phyloP scores from a whole-genome alignment of 2,888 invertebrate species.

The Monochamus alternatus region DNA sequence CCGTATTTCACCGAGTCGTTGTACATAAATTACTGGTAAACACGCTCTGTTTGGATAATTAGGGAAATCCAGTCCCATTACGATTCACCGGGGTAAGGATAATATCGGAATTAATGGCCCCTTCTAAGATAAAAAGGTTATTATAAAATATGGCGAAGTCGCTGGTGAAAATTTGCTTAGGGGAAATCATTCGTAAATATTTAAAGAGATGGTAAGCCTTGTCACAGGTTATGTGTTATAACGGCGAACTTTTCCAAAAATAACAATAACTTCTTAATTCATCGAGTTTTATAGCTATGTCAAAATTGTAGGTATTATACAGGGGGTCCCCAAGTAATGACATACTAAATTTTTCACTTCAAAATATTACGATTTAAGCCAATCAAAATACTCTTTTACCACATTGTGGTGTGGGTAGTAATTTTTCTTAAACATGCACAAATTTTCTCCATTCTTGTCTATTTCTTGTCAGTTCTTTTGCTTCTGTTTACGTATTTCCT shows the following conservation, averaged over 20 bases:
- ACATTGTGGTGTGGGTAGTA: no score
- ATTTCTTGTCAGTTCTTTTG: no score
- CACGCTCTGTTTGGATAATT: constrained; percentile 63
- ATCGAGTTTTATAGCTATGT: neutral
- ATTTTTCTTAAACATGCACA: no score
- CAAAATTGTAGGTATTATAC: neutral
- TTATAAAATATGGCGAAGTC: constrained; percentile 37
- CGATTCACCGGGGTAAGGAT: constrained; percentile 52
- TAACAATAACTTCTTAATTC: neutral
- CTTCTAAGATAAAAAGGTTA: constrained; percentile 33
- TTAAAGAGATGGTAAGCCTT: constrained; percentile 7
- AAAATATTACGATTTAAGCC: no score
- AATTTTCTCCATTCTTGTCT: no score
- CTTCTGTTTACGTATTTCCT: no score
- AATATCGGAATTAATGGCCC: constrained; percentile 49
- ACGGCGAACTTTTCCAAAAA: neutral
- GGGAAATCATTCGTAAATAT: constrained; percentile 17
- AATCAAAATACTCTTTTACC: no score
- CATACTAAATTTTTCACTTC: no score
- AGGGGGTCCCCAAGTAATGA: no score
- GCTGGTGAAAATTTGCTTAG: constrained; percentile 10
- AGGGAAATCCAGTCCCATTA: constrained; percentile 57
- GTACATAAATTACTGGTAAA: constrained; percentile 63
- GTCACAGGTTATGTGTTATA: neutral
- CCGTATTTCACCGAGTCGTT: constrained; percentile 38